Evolutionary conservation across 1,140 invertebrate species (phyloP), one percentile per base, ranked within the genome.

Genomic region (Plectus sambesii): DNA sequence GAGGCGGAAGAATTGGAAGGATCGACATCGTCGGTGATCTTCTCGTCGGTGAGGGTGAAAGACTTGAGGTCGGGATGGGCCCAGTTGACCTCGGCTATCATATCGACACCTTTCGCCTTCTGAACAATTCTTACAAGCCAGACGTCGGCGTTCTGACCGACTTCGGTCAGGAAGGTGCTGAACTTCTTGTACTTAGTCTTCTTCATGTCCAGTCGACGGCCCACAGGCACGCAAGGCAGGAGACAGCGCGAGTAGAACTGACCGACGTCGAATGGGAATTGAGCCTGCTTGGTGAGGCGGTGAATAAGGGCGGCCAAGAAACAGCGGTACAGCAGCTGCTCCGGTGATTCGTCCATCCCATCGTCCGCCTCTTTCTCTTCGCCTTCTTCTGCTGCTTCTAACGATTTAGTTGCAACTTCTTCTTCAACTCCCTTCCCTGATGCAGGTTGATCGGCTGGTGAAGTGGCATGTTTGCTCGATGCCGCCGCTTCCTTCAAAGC

Each of bases 181-280:
- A 93, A 70, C 71, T 90, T 92, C 73, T 90, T 90, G 63, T 80
- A 86, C 17, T 77, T 80, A 9, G 85, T 84, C 68, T 87, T 88
- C 67, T 90, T 93, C 1, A 90, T 76, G 68, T 90, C 86, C 30
- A 92, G 70, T 6, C 41, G 19, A 2, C 41, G 38, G 12, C 40
- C 45, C 19, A 39, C 47, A 5, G 55, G 55, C 17, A 56, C 39
- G 29, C 45, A 49, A 15, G 47, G 22, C 12, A 56, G 26, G 0
- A 56, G 35, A 30, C 45, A 56, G 37, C 51, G 46, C 2, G 45
- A 23, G 40, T 55, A 56, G 51, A 55, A 55, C 35, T 55, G 55
- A 0, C 55, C 55, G 23, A 56, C 55, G 36, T 56, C 55, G 35
- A 49, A 35, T 9, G 55, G 55, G 1, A 56, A 33, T 9, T 17